Conservation (phyloP, 2,888 invertebrate genomes). For the Graphium colonna region DNA sequence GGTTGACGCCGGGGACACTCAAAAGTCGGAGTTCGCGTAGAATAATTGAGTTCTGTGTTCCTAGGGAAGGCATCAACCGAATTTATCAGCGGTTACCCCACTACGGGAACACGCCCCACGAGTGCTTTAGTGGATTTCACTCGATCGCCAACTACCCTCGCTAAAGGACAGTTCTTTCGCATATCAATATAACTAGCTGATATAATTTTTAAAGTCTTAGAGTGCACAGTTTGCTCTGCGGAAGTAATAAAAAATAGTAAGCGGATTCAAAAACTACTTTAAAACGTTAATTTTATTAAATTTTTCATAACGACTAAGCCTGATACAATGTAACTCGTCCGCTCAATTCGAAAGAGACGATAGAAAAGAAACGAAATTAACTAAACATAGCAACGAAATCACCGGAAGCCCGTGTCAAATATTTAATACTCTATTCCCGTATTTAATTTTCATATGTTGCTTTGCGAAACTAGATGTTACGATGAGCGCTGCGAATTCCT, state of each 20-base stretch:
- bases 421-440: constrained; percentile 15
- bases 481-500: constrained; percentile 14
- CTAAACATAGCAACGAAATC: constrained; percentile 15
- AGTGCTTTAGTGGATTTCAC: no score
- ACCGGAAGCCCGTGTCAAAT: constrained; percentile 16
- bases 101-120: background rate
- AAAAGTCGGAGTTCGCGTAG: constrained; percentile 1
- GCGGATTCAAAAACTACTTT: no score
- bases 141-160: no score
- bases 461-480: constrained; percentile 17
- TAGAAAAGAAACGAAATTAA: background rate
- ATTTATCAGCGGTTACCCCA: constrained; percentile 10
- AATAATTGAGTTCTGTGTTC: constrained; percentile 15
- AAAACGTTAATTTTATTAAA: no score
- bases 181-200: no score
- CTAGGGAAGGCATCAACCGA: constrained; percentile 11
- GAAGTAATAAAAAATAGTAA: no score
- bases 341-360: no score
- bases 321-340: no score
- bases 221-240: no score
- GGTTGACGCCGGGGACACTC: background rate
- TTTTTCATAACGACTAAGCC: no score
- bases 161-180: no score
- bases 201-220: no score
- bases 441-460: constrained; percentile 16